phyloP scores from a whole-genome alignment of 2,797 vertebrate species.

The Centroberyx gerrardi region DNA sequence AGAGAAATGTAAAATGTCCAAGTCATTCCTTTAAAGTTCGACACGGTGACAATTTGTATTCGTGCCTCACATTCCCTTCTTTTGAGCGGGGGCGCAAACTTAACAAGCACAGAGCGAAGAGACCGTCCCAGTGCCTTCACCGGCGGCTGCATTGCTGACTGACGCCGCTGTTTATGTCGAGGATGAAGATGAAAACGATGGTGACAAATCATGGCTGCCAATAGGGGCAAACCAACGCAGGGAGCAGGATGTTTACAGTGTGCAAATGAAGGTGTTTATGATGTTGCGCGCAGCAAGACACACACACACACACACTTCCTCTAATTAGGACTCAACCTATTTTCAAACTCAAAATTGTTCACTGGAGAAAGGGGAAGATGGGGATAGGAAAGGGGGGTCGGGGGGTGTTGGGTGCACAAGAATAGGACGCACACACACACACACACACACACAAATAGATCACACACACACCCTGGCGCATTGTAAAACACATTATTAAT shows the following conservation, averaged over 20 bases:
- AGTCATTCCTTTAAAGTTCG: no score
- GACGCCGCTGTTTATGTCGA: conserved; percentile 30
- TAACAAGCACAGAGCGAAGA: background rate
- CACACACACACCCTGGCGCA: background rate
- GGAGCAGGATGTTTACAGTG: conserved; percentile 30
- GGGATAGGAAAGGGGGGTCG: background rate
- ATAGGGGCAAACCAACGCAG: background rate
- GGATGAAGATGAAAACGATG: conserved; percentile 37
- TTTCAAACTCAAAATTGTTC: conserved; percentile 47
- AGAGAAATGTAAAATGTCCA: no score
- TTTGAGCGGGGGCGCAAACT: background rate
- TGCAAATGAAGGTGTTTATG: conserved; percentile 38
- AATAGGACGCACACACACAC: background rate
- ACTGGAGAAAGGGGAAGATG: conserved; percentile 1
- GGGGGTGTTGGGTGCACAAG: background rate
- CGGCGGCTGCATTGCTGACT: conserved; percentile 12
- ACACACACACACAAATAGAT: background rate
- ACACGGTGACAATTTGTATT: no score
- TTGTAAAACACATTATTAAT: conserved; percentile 48
- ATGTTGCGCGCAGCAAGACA: conserved; percentile 18
- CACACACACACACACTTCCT: conserved; percentile 29
- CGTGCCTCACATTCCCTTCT: no score
- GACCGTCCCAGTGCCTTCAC: background rate
- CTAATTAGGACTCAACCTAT: conserved; percentile 65
- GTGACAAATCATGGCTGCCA: background rate